A percentile compares a stretch with the other conserved stretches of the same genome.
Conservation (phyloP, 2,888 invertebrate species). For the Sphaeridia pumilis region DNA sequence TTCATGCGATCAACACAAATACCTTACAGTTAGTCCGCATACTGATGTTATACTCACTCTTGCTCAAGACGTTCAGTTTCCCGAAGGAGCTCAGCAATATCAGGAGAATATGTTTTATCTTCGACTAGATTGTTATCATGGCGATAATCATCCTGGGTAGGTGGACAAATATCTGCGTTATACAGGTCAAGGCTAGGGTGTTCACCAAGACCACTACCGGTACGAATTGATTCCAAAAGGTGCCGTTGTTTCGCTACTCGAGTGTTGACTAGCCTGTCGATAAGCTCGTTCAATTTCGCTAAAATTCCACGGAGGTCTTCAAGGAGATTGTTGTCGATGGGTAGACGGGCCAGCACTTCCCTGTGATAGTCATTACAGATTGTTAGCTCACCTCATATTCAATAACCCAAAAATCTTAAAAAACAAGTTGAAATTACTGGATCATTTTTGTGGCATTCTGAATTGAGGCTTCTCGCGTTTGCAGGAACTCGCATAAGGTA, state of each 20-base stretch:
- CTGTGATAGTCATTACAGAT: background rate
- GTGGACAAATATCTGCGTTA: too few relatives aligned
- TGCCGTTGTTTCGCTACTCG: conserved; percentile 1
- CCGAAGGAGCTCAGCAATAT: background rate
- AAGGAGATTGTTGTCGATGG: background rate
- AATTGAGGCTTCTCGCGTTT: too few relatives aligned
- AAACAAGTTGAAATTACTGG: conserved; percentile 1
- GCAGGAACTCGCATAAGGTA: too few relatives aligned
- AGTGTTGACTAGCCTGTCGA: conserved; percentile 2
- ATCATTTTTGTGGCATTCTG: background rate
- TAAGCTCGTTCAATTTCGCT: conserved; percentile 4
- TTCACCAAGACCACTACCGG: too few relatives aligned
- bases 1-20: too few relatives aligned
- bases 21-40: too few relatives aligned
- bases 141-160: too few relatives aligned
- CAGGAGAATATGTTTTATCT: conserved; percentile 9
- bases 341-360: background rate
- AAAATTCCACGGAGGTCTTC: conserved; percentile 3
- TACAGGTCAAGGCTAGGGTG: too few relatives aligned
- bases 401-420: background rate
- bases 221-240: background rate
- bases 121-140: too few relatives aligned
- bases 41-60: conserved; percentile 2
- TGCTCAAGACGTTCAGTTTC: conserved; percentile 2
- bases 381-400: too few relatives aligned